These are phyloP conservation scores for Archips xylosteana DNA, from an alignment of 2,888 invertebrate species.

Conservation along the genomic window DNA sequence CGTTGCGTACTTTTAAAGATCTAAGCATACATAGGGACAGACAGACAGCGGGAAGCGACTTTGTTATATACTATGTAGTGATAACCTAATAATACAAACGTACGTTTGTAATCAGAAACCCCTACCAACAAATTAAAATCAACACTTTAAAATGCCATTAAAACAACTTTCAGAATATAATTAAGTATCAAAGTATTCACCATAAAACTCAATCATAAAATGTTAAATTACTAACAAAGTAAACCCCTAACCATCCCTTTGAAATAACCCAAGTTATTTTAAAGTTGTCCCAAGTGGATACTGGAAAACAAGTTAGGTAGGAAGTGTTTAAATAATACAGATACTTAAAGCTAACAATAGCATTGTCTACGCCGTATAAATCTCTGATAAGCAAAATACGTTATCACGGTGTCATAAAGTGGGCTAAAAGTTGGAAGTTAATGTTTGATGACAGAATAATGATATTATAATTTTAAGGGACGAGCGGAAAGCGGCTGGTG, in stretches of 20 bases:
- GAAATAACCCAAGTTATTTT: slow-evolving; percentile 21
- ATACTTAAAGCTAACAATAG: slow-evolving; percentile 22
- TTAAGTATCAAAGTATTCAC: not conserved
- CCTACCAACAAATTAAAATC: too few relatives aligned
- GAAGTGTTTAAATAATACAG: slow-evolving; percentile 28
- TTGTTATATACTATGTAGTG: too few relatives aligned
- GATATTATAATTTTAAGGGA: slow-evolving; percentile 26
- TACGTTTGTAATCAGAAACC: too few relatives aligned
- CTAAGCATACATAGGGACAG: too few relatives aligned
- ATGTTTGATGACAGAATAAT: slow-evolving; percentile 18
- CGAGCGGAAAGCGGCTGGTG: not conserved
- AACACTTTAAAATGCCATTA: not conserved
- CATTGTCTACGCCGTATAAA: slow-evolving; percentile 29
- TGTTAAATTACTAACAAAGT: slow-evolving; percentile 4
- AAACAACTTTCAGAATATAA: not conserved
- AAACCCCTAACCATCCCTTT: slow-evolving; percentile 13
- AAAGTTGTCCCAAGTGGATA: slow-evolving; percentile 16
- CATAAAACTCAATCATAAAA: slow-evolving; percentile 3
- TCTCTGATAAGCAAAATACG: slow-evolving; percentile 35
- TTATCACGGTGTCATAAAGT: slow-evolving; percentile 19
- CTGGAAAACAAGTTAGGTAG: slow-evolving; percentile 10
- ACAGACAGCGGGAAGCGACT: too few relatives aligned
- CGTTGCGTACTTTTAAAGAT: too few relatives aligned
- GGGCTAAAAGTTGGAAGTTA: slow-evolving; percentile 19
- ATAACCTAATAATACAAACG: too few relatives aligned